Base-by-base conservation (phyloP, 64 coral and sea anemone genomes). In the Montipora cactus region DNA sequence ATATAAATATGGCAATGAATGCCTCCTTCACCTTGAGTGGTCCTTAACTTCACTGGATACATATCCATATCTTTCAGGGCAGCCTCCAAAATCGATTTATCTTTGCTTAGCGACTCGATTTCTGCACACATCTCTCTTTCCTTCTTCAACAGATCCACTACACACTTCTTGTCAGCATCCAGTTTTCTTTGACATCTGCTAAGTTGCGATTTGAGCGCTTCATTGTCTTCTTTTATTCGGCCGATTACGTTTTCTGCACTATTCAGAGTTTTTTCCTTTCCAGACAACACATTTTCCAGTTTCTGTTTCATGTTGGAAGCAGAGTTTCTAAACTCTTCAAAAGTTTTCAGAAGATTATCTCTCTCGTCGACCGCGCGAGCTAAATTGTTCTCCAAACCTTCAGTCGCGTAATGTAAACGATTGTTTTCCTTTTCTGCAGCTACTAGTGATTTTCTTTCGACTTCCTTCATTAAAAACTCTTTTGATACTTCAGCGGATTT, bases 1-100 rank as follows among this genome's bases (percentile, higher is more conserved):
- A 11, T 14, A 15, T 16, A 2, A 64, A 64, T 55, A 55, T 55
- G 10, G 52, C 5, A 55, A 11, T 16, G 14, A 64, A 16, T 64
- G 61, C 19, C 8, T 13, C 77, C 73, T 22, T 71, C 66, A 86
- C 82, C 82, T 86, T 71, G 64, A 0, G 82, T 86, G 66, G 62
- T 12, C 82, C 59, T 76, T 2, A 75, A 37, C 45, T 92, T 92
- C n/a, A 77, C 72, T 47, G 70, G 81, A 59, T 77, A 74, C 81
- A 76, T 58, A 74, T 92, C 90, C 81, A 76, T 84, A 19, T 92
- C 90, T 59, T 92, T 92, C 3, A 76, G 49, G 49, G 82, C 84
- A 14, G 55, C 81, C 49, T 84, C 47, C 71, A 92, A 37, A 28
- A 92, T 66, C 4, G 74, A 50, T 51, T 92, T 92, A 67, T 92